Evolutionary conservation across 2,797 vertebrate genomes (phyloP), one percentile per base, ranked within the genome.

Genomic region (Helostoma temminkii): DNA sequence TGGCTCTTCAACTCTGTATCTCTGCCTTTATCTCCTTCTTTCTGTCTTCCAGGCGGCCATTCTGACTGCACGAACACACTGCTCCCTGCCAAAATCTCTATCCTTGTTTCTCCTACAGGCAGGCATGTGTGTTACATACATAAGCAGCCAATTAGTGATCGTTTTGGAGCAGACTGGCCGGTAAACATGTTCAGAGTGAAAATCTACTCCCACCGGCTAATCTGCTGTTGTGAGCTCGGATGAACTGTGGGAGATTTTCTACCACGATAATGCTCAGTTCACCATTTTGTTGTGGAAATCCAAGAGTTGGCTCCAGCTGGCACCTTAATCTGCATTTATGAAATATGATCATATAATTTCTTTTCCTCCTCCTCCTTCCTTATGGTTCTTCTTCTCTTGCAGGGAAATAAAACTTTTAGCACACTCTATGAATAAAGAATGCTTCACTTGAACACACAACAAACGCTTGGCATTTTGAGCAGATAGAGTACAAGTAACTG

Each of bases 351-450:
- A 55, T 63, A 70, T 57, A 21, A 71, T 74, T 59, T 63, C 45
- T 47, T 62, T 28, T 28, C 14, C 37, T 54, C 32, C 47, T 21
- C 42, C 9, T 24, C 55, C 16, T 9, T 60, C 25, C 58, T 72
- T 56, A 25, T 53, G 28, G 26, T 71, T 75, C 56, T 56, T 48
- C 66, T 65, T 70, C 73, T 82, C 78, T 66, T 76, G 71, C 73
- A 24, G 42, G 65, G 63, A 81, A 82, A 90, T 90, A 78, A 91
- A 91, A 89, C 81, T 89, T n/a, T 90, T 88, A 81, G 87, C 70
- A 71, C 58, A 41, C 57, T 28, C 46, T 66, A 89, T 90, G 69
- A 88, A 91, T 90, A 90, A 88, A 74, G 80, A 82, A 89, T 80
- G 72, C 48, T 60, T 82, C 61, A 71, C 71, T 80, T 76, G 72